Conservation (phyloP, 1,140 invertebrate genomes). For the Cyphomyrmex costatus region DNA sequence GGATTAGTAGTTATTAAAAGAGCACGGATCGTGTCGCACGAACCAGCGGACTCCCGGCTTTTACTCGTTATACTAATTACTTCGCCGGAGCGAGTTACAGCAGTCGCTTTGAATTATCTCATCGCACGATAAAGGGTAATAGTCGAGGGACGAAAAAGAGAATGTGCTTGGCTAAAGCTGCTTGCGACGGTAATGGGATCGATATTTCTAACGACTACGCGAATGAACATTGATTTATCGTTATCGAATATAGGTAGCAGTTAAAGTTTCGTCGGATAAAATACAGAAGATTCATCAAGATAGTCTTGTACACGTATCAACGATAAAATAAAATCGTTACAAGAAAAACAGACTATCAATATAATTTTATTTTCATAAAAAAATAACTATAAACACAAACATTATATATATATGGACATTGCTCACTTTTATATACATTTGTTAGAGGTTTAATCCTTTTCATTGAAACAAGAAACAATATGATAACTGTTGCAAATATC, state of each 20-base stretch:
- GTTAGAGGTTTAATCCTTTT: neutral
- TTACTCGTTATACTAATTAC: slow-evolving; percentile 66
- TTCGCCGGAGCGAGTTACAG: slow-evolving; percentile 60
- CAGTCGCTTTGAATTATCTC: slow-evolving; percentile 67
- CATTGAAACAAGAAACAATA: neutral
- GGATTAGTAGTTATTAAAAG: slow-evolving; percentile 65
- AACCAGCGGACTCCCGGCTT: slow-evolving; percentile 51
- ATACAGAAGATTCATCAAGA: neutral
- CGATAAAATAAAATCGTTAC: neutral
- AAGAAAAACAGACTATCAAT: neutral
- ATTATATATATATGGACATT: no score
- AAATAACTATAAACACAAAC: neutral
- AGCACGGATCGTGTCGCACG: slow-evolving; percentile 62
- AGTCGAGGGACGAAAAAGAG: slow-evolving; percentile 73
- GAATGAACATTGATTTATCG: slow-evolving; percentile 61
- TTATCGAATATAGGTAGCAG: slow-evolving; percentile 45
- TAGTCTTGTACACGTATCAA: neutral
- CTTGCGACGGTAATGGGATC: slow-evolving; percentile 59
- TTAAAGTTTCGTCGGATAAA: slow-evolving; percentile 39
- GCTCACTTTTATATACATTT: neutral
- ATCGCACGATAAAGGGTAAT: slow-evolving; percentile 74
- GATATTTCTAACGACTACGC: slow-evolving; percentile 59
- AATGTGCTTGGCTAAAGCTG: slow-evolving; percentile 54
- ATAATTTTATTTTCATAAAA: neutral
- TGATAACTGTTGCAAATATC: neutral